These are phyloP conservation scores for Drosophila lutescens DNA, from an alignment of 2,888 invertebrate species.

Conservation along the genomic window DNA sequence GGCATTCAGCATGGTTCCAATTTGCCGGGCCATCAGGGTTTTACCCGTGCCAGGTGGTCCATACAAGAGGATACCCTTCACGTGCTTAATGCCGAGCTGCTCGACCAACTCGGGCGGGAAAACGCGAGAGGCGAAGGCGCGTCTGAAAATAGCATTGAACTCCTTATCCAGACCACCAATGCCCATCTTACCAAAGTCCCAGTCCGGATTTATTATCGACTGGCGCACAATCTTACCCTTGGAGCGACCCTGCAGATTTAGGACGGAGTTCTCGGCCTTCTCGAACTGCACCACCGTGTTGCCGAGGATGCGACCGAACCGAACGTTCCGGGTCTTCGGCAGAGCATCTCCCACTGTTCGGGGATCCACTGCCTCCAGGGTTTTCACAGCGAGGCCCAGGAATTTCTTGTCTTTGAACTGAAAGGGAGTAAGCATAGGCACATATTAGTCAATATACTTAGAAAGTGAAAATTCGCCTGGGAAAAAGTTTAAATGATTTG, in stretches of 20 bases:
- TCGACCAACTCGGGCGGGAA: slow-evolving; percentile 99
- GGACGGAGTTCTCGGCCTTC: slow-evolving; percentile 94
- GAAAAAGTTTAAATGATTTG: too few relatives aligned
- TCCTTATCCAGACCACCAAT: slow-evolving; percentile 99
- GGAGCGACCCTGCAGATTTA: slow-evolving; percentile 95
- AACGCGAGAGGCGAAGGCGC: slow-evolving; percentile 99
- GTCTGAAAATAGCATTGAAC: slow-evolving; percentile 98
- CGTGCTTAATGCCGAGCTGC: slow-evolving; percentile 98
- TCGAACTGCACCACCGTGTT: slow-evolving; percentile 97
- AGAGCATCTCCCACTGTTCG: slow-evolving; percentile 91
- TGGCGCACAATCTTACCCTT: slow-evolving; percentile 90
- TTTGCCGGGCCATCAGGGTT: slow-evolving; percentile 99
- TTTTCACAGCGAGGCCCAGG: slow-evolving; percentile 92
- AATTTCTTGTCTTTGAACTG: slow-evolving; percentile 95
- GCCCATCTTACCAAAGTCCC: slow-evolving; percentile 99
- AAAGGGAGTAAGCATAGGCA: neutral
- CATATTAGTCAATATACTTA: too few relatives aligned
- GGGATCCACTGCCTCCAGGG: slow-evolving; percentile 94
- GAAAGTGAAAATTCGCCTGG: too few relatives aligned
- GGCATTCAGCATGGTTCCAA: slow-evolving; percentile 99
- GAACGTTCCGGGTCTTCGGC: slow-evolving; percentile 89
- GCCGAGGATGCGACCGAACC: slow-evolving; percentile 93
- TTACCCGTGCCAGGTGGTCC: slow-evolving; percentile 99
- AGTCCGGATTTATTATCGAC: slow-evolving; percentile 99
- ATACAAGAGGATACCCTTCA: slow-evolving; percentile 97